Evolutionary conservation across 53 echinoderm and acorn worm genomes (phyloP), one percentile per base, ranked within the genome.

Genomic region (Actinopyga echinites): DNA sequence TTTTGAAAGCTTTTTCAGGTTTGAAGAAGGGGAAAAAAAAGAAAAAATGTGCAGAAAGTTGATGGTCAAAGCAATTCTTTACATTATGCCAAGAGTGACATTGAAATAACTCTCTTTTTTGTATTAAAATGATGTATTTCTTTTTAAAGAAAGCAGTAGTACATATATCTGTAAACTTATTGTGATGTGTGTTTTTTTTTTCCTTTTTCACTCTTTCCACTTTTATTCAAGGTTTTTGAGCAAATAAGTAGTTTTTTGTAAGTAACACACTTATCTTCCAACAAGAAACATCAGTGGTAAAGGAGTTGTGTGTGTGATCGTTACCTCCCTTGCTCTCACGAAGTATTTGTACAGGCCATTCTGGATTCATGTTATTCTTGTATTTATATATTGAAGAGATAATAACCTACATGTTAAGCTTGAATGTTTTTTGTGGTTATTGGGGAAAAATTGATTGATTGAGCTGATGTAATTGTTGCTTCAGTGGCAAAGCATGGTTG

Each of bases 321-420:
- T 71, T 71, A 71, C 71, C 71, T 71, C 71, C 71, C 71, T 71
- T 42, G 71, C 43, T 71, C 71, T 71, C 44, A 71, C 40, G 24
- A 71, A 71, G 71, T 71, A 71, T 71, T 71, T 71, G 71, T 71
- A 71, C 37, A 71, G 71, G 71, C 71, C 71, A 71, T 71, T 71
- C 71, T 71, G 42, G 44, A 71, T 71, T 71, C 71, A 71, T 71
- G 71, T 71, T 71, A 35, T 71, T 71, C 71, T 71, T 71, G 71
- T 71, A 71, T 71, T 71, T 71, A 71, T 71, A 71, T 71, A 71
- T 71, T 71, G 71, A 71, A 71, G 42, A 71, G 40, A 37, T 42
- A 23, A 71, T 22, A 22, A 68, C 34, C 49, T 49, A 49, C 13
- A 49, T 49, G 49, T 49, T 49, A 49, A 49, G 49, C 49, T n/a